A percentile compares a stretch with the other conserved stretches of the same genome.
Conservation (phyloP, 2,797 vertebrate genomes). For the Cottoperca gobio region DNA sequence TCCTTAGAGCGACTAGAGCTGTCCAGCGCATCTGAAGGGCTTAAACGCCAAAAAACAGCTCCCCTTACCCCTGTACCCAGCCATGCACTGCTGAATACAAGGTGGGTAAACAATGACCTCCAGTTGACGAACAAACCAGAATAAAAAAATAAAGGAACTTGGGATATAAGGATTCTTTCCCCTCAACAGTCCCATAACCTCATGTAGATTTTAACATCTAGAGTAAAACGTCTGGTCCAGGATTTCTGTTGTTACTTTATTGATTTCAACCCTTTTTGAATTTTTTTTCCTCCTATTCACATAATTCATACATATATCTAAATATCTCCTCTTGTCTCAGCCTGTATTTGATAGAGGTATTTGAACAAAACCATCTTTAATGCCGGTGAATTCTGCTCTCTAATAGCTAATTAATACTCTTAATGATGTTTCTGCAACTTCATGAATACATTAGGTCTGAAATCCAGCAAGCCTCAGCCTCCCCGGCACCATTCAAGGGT, state of each 20-base stretch:
- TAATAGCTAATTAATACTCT: slow-evolving; percentile 87
- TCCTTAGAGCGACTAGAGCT: slow-evolving; percentile 90
- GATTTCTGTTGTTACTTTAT: neutral
- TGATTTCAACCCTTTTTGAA: slow-evolving; percentile 8
- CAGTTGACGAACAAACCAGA: slow-evolving; percentile 12
- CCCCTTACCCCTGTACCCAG: slow-evolving; percentile 76
- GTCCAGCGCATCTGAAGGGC: slow-evolving; percentile 92
- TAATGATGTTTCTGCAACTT: slow-evolving; percentile 92
- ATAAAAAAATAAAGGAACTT: neutral
- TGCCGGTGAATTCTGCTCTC: slow-evolving; percentile 58
- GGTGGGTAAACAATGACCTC: slow-evolving; percentile 66
- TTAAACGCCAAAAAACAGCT: slow-evolving; percentile 83
- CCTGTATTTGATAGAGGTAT: slow-evolving; percentile 14
- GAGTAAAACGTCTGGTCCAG: neutral
- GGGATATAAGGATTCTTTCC: neutral
- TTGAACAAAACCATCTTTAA: slow-evolving; percentile 39
- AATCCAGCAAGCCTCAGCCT: slow-evolving; percentile 87
- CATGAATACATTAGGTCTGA: slow-evolving; percentile 91
- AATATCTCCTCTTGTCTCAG: slow-evolving; percentile 12
- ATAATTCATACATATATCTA: neutral
- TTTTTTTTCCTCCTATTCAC: neutral
- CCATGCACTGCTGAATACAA: slow-evolving; percentile 47
- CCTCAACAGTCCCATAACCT: neutral
- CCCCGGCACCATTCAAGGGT: slow-evolving; percentile 89
- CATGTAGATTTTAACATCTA: neutral